phyloP scores from a whole-genome alignment of 2,888 invertebrate species.

The Ichneumoninae sp. region DNA sequence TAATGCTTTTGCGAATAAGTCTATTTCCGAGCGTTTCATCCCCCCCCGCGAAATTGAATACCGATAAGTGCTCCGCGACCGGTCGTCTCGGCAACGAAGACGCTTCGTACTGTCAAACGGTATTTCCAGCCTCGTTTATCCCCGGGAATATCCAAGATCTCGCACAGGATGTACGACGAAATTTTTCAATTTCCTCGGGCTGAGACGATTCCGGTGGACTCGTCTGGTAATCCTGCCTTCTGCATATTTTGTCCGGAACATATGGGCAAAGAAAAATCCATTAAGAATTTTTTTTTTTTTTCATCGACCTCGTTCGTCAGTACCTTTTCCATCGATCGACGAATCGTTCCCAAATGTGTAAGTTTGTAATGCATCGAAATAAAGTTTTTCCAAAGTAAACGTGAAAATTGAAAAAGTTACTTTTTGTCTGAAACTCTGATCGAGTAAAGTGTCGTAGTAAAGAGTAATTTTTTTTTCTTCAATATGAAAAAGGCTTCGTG shows the following conservation, averaged over 20 bases:
- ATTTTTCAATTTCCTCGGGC: constrained; percentile 51
- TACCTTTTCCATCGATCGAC: too few species aligned
- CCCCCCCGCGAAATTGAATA: constrained; percentile 1
- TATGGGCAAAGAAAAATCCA: not conserved
- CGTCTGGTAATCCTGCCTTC: constrained; percentile 30
- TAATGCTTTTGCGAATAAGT: not conserved
- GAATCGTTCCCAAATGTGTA: too few species aligned
- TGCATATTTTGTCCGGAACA: not conserved
- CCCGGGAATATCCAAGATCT: not conserved
- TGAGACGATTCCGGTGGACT: constrained; percentile 48
- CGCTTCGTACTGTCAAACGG: constrained; percentile 1
- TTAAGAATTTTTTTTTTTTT: not conserved
- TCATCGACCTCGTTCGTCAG: too few species aligned
- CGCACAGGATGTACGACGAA: constrained; percentile 12
- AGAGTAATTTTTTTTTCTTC: too few species aligned
- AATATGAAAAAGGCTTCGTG: too few species aligned
- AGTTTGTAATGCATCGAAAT: too few species aligned
- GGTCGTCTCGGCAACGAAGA: not conserved
- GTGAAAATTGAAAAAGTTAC: too few species aligned
- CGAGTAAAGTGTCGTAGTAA: too few species aligned
- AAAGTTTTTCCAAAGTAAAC: too few species aligned
- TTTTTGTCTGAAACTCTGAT: too few species aligned
- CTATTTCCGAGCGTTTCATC: not conserved
- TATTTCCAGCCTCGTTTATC: not conserved
- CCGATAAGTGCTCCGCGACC: not conserved